Conservation (phyloP, 2,797 vertebrate species). For the Melanotaenia boesemani region DNA sequence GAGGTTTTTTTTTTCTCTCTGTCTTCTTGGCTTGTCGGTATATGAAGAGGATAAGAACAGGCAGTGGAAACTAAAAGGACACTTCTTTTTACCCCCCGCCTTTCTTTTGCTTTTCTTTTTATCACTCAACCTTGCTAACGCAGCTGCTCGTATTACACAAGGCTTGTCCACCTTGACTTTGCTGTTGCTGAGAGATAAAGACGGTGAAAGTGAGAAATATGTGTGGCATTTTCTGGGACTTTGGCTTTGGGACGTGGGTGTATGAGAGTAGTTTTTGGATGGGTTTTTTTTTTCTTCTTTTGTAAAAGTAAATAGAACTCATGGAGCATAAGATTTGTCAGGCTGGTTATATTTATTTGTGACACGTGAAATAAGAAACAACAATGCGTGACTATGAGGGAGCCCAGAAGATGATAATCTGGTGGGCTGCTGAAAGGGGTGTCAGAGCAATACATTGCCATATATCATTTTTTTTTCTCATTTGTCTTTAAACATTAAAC, state of each 20-base stretch:
- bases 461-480: slow-evolving; percentile 31
- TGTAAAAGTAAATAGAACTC: slow-evolving; percentile 27
- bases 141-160: slow-evolving; percentile 70
- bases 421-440: slow-evolving; percentile 61
- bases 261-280: background rate
- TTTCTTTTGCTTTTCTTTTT: slow-evolving; percentile 41
- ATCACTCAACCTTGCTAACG: slow-evolving; percentile 64
- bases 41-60: slow-evolving; percentile 66
- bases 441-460: slow-evolving; percentile 65
- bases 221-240: slow-evolving; percentile 68
- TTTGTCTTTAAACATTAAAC: slow-evolving; percentile 65
- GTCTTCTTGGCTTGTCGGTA: slow-evolving; percentile 71
- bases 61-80: slow-evolving; percentile 67
- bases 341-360: slow-evolving; percentile 70
- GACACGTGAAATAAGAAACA: slow-evolving; percentile 76
- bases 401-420: slow-evolving; percentile 76
- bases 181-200: slow-evolving; percentile 72
- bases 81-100: slow-evolving; percentile 55
- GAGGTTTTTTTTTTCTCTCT: slow-evolving; percentile 43
- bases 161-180: slow-evolving; percentile 74
- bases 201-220: slow-evolving; percentile 76
- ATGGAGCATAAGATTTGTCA: slow-evolving; percentile 42
- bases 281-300: slow-evolving; percentile 7
- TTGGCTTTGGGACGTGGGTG: slow-evolving; percentile 35
- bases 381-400: slow-evolving; percentile 83